Evolutionary conservation across 2,113 vertebrate genomes (phyloP).

Genomic region (Oncorhynchus tshawytscha): DNA sequence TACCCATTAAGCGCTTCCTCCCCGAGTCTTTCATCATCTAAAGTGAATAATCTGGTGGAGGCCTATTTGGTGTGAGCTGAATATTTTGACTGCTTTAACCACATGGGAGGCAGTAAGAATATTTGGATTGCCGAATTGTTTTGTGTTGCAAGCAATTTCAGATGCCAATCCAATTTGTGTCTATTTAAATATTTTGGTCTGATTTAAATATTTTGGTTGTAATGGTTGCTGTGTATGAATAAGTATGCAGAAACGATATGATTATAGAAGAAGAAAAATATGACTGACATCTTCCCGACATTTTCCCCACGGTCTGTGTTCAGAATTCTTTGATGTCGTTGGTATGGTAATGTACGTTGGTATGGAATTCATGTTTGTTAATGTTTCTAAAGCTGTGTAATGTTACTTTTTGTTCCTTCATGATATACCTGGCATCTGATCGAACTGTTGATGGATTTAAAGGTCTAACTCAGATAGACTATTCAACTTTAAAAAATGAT

Average conservation of each 20-base stretch:
- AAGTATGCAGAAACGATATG: conserved; percentile 5
- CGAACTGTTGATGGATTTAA: not conserved
- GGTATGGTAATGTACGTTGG: too few relatives aligned
- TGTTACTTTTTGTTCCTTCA: not conserved
- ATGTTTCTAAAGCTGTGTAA: not conserved
- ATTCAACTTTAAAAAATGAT: not conserved
- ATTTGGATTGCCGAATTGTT: conserved; percentile 8
- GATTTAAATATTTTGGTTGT: not conserved
- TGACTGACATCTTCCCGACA: too few relatives aligned
- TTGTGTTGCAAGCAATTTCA: not conserved
- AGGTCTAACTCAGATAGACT: not conserved
- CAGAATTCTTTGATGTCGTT: conserved; percentile 21
- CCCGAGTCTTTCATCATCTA: not conserved
- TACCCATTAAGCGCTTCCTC: conserved; percentile 46
- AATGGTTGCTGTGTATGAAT: conserved; percentile 11
- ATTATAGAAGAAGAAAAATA: too few relatives aligned
- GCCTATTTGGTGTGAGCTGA: conserved; percentile 13
- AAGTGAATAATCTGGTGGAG: conserved; percentile 5
- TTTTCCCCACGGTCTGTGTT: conserved; percentile 16
- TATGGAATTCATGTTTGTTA: not conserved
- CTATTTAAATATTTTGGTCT: not conserved
- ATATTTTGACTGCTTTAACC: not conserved
- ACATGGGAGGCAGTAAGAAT: conserved; percentile 9
- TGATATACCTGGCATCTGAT: not conserved
- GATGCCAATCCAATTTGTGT: conserved; percentile 28